A percentile compares a stretch with the other conserved stretches of the same genome.
These are phyloP conservation scores for Leptobrachium ailaonicum DNA, from an alignment of 2,113 vertebrate genomes.

Conservation along the genomic window DNA sequence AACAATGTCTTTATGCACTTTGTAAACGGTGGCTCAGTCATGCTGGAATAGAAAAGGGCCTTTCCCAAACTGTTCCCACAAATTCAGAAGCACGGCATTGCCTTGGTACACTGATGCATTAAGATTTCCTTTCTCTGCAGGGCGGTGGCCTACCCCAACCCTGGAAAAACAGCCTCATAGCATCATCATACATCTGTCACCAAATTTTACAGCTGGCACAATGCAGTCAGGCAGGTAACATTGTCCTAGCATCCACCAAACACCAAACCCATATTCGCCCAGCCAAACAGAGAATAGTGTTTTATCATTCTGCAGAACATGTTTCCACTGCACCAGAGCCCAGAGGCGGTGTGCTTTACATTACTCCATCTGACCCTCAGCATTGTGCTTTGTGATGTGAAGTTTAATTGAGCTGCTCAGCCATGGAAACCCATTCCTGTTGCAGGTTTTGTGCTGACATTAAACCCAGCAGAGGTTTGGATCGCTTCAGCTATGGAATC, in stretches of 20 bases:
- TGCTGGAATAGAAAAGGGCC: neutral
- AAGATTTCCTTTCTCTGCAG: too few relatives aligned
- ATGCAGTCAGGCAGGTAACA: neutral
- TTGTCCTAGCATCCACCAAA: neutral
- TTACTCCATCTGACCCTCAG: neutral
- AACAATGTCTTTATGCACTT: neutral
- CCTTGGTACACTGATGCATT: too few relatives aligned
- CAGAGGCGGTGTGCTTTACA: neutral
- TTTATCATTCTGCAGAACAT: neutral
- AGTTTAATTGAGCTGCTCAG: too few relatives aligned
- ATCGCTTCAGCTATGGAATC: too few relatives aligned
- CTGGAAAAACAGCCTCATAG: neutral
- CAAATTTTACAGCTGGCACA: neutral
- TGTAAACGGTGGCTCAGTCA: neutral
- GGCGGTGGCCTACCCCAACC: neutral
- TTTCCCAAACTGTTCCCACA: neutral
- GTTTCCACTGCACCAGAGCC: neutral
- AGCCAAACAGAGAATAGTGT: too few relatives aligned
- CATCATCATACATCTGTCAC: neutral
- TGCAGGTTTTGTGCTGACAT: too few relatives aligned
- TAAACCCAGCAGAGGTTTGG: too few relatives aligned
- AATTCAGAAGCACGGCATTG: neutral
- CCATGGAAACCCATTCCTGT: too few relatives aligned
- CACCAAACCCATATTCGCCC: neutral
- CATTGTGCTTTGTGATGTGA: neutral